Evolutionary conservation across 2,888 invertebrate genomes (phyloP).

Genomic region (Crocallis elinguaria): DNA sequence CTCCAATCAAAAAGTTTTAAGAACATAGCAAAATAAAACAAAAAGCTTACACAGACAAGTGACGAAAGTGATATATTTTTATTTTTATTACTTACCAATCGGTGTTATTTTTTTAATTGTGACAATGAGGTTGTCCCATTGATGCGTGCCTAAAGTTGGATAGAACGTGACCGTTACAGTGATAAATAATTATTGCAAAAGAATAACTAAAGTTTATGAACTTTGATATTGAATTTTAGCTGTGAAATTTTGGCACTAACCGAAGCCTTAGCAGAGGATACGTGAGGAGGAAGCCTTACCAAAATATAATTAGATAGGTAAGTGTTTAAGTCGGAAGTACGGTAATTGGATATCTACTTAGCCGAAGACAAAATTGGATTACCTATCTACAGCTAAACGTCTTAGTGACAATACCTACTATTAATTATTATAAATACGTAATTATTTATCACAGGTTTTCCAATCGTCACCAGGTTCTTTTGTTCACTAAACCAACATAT

Average conservation of each 20-base stretch:
- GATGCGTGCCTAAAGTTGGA: conserved; percentile 14
- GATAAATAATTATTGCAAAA: conserved; percentile 19
- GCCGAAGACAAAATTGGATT: conserved; percentile 31
- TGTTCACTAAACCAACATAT: too few species aligned
- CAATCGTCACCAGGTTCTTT: too few species aligned
- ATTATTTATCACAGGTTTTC: too few species aligned
- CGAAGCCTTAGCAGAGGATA: conserved; percentile 53
- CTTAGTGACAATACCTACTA: too few species aligned
- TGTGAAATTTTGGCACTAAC: conserved; percentile 39
- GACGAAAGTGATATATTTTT: neutral
- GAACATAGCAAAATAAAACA: conserved; percentile 26
- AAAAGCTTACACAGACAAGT: conserved; percentile 9
- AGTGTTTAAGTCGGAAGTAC: conserved; percentile 47
- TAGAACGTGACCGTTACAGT: conserved; percentile 35
- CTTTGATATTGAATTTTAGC: conserved; percentile 42
- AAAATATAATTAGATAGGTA: conserved; percentile 65
- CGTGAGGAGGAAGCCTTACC: conserved; percentile 60
- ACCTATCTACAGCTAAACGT: conserved; percentile 1
- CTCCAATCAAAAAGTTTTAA: conserved; percentile 9
- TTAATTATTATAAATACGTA: neutral
- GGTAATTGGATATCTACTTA: conserved; percentile 59
- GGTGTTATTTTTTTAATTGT: neutral
- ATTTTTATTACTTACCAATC: neutral
- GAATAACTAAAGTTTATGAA: conserved; percentile 22
- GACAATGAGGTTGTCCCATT: conserved; percentile 9